These are phyloP conservation scores for Eutolmus rufibarbis DNA, from an alignment of 2,888 invertebrate genomes.

Conservation along the genomic window DNA sequence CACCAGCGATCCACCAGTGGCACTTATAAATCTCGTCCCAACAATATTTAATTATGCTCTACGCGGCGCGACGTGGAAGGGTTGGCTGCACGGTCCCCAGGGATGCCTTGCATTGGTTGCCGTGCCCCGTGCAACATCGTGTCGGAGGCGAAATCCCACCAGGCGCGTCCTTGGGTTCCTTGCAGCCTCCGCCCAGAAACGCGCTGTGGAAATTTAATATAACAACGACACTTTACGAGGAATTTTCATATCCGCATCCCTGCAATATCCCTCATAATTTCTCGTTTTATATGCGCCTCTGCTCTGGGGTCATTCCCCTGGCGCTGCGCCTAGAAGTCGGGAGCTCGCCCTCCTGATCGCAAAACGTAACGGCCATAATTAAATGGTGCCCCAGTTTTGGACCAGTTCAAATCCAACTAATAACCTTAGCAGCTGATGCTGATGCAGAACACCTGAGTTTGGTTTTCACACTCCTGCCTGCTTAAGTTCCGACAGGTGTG, in stretches of 20 bases:
- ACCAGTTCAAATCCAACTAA: not conserved
- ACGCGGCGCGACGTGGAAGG: not conserved
- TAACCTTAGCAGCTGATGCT: not conserved
- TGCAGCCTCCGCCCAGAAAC: not conserved
- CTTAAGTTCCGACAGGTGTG: not conserved
- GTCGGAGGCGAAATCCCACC: not conserved
- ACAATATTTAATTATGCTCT: conserved; percentile 17
- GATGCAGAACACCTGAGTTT: not conserved
- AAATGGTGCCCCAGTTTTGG: not conserved
- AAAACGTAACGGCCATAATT: not conserved
- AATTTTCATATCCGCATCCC: conserved; percentile 30
- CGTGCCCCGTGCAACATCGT: not conserved
- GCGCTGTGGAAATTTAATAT: conserved; percentile 19
- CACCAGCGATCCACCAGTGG: not conserved
- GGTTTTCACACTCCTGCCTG: not conserved
- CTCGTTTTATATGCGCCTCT: conserved; percentile 28
- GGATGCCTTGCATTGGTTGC: not conserved
- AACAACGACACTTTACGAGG: conserved; percentile 17
- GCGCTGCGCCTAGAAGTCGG: not conserved
- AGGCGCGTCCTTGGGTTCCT: not conserved
- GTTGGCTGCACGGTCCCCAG: not conserved
- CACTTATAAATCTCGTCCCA: not conserved
- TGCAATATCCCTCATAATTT: conserved; percentile 26
- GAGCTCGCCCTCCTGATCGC: not conserved
- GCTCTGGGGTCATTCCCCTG: not conserved